Evolutionary conservation across 2,797 vertebrate species (phyloP).

Genomic region (Pseudocheirus occidentalis): DNA sequence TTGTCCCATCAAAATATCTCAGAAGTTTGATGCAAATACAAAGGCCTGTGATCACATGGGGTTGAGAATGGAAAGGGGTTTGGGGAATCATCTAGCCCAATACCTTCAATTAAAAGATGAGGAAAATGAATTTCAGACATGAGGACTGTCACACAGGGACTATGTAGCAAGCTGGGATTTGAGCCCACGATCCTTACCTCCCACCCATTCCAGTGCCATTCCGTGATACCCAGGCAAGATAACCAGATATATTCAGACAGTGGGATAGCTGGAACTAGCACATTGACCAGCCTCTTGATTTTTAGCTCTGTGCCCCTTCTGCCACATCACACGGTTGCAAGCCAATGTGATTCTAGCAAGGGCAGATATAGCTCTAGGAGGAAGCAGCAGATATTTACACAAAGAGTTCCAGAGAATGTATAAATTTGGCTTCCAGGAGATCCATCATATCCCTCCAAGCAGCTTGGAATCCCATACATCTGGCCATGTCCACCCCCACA

Average conservation of each 20-base stretch:
- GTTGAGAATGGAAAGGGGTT: neutral
- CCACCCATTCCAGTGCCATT: neutral
- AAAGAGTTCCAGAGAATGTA: neutral
- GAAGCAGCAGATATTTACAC: slow-evolving; percentile 6
- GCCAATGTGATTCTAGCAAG: neutral
- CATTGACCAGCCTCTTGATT: neutral
- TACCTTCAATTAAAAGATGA: neutral
- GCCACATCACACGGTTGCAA: neutral
- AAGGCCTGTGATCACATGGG: neutral
- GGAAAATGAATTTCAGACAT: neutral
- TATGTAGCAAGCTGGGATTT: neutral
- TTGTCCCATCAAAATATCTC: neutral
- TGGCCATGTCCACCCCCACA: neutral
- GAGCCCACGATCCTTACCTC: neutral
- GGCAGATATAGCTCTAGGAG: neutral
- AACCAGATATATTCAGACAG: neutral
- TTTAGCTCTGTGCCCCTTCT: neutral
- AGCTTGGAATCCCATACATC: neutral
- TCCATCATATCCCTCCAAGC: slow-evolving; percentile 1
- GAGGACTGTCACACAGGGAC: neutral
- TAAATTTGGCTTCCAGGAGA: neutral
- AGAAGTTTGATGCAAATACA: neutral
- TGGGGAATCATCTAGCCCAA: neutral
- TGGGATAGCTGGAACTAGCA: neutral
- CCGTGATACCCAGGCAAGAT: neutral